A percentile compares a stretch with the other conserved stretches of the same genome.
Evolutionary conservation across 2,113 vertebrate genomes (phyloP).

Genomic region (Amphiprion percula): DNA sequence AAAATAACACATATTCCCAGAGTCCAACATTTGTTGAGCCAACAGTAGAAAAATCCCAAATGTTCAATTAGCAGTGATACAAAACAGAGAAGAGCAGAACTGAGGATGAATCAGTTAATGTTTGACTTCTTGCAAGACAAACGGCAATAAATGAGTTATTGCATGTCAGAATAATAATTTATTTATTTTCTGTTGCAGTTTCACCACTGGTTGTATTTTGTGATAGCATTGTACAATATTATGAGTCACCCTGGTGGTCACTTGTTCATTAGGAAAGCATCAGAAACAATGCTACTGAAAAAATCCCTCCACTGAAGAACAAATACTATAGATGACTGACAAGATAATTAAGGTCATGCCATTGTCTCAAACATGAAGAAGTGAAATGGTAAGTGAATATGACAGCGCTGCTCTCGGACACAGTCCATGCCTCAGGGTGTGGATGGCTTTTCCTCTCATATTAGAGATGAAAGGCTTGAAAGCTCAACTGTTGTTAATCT

Average conservation of each 20-base stretch:
- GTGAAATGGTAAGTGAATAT: constrained; percentile 35
- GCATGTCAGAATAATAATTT: no score
- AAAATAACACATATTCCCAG: neutral
- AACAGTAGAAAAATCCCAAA: neutral
- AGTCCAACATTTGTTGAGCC: neutral
- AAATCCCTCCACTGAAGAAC: neutral
- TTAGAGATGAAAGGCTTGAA: constrained; percentile 46
- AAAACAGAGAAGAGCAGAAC: neutral
- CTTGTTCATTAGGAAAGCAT: neutral
- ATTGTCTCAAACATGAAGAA: constrained; percentile 28
- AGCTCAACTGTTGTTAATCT: constrained; percentile 32
- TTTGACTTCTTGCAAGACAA: neutral
- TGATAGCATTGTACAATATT: no score
- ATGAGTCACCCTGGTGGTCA: neutral
- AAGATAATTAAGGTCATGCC: constrained; percentile 51
- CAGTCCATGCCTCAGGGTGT: constrained; percentile 43
- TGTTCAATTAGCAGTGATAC: no score
- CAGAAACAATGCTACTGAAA: neutral
- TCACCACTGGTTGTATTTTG: no score
- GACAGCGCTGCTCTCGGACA: constrained; percentile 59
- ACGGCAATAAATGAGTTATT: no score
- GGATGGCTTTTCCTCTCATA: constrained; percentile 28
- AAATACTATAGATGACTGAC: constrained; percentile 10
- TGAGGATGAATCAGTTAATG: neutral
- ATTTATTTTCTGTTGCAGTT: no score